Conservation (phyloP, 2,113 vertebrate genomes). For the Peromyscus maniculatus region DNA sequence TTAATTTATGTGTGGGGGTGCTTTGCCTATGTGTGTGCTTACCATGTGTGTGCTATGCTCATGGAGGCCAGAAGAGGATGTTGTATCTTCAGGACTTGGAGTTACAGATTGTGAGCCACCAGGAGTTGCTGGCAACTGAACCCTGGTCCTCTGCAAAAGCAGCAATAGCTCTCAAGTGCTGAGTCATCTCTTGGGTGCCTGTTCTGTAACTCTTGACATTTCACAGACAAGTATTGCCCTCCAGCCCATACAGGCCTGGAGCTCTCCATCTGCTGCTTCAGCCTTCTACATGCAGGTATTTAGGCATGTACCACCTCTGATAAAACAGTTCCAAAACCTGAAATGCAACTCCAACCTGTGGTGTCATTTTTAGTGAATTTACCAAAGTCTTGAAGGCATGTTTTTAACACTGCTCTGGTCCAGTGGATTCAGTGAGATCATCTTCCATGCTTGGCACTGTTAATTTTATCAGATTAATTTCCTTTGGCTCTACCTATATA, state of each 20-base stretch:
- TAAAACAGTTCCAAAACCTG: slow-evolving; percentile 39
- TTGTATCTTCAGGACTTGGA: background rate
- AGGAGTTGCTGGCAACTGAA: background rate
- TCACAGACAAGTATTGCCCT: background rate
- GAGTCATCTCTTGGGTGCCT: background rate
- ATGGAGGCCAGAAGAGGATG: background rate
- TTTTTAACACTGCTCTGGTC: background rate
- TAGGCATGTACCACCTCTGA: background rate
- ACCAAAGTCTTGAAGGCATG: background rate
- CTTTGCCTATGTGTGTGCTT: background rate
- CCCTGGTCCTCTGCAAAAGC: background rate
- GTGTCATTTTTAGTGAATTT: slow-evolving; percentile 44
- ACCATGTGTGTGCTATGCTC: background rate
- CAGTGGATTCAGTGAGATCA: background rate
- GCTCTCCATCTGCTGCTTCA: background rate
- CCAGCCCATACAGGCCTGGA: background rate
- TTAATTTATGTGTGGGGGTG: background rate
- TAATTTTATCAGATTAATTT: background rate
- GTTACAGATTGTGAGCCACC: background rate
- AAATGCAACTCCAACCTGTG: slow-evolving; percentile 40
- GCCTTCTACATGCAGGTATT: background rate
- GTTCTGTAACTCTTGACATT: slow-evolving; percentile 25
- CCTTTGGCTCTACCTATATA: slow-evolving; percentile 2
- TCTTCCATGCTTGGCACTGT: background rate
- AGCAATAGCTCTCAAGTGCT: background rate